Evolutionary conservation across 2,113 vertebrate species (phyloP).

Genomic region (Pampusana beccarii): DNA sequence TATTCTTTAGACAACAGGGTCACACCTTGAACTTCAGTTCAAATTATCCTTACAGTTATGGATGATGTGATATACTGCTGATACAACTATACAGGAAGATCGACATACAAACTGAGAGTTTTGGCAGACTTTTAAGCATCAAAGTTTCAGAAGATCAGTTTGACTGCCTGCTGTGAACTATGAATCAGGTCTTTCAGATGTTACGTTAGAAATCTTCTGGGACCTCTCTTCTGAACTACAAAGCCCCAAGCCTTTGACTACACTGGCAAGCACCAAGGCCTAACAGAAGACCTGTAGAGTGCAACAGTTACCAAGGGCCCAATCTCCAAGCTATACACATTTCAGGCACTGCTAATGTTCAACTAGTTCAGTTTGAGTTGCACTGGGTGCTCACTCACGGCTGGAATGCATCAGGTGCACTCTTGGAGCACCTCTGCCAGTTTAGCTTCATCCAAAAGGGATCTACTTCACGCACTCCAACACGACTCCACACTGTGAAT

Average conservation of each 20-base stretch:
- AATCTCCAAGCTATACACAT: background rate
- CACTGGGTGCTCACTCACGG: background rate
- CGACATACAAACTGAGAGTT: background rate
- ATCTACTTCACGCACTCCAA: background rate
- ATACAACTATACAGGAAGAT: background rate
- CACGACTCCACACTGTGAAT: background rate
- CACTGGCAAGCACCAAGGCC: background rate
- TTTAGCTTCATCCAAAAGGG: background rate
- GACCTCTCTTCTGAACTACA: background rate
- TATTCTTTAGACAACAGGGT: background rate
- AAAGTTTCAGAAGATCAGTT: background rate
- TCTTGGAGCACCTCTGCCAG: background rate
- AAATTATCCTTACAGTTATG: background rate
- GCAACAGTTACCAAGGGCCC: background rate
- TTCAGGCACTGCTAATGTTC: background rate
- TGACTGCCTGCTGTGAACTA: background rate
- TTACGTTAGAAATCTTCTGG: background rate
- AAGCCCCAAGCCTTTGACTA: background rate
- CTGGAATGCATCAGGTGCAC: background rate
- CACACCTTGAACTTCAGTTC: background rate
- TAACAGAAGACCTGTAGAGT: background rate
- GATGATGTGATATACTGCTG: background rate
- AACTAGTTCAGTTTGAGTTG: background rate
- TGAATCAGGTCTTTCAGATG: background rate
- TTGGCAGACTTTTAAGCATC: background rate